Evolutionary conservation across 2,797 vertebrate genomes (phyloP).

Genomic region (Tenualosa ilisha): DNA sequence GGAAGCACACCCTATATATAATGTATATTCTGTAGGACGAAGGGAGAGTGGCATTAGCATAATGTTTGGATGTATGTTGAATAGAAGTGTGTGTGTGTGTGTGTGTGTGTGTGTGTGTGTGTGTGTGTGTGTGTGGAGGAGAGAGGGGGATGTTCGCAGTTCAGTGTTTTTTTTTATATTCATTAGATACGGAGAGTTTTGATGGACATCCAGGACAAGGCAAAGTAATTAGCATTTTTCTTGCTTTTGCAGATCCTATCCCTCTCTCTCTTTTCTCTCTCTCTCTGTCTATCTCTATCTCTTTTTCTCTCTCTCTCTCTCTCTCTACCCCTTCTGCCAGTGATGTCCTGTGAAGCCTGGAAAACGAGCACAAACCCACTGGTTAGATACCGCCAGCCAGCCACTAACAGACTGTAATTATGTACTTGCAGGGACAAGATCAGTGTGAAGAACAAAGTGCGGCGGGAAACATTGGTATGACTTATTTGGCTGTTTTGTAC

Average conservation of each 20-base stretch:
- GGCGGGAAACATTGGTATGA: constrained; percentile 68
- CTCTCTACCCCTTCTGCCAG: constrained; percentile 50
- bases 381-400: constrained; percentile 61
- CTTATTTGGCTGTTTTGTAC: constrained; percentile 65
- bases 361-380: constrained; percentile 68
- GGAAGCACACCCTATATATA: constrained; percentile 37
- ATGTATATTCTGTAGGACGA: constrained; percentile 41
- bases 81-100: constrained; percentile 3
- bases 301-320: constrained; percentile 40
- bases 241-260: constrained; percentile 55
- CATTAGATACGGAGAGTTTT: constrained; percentile 64
- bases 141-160: constrained; percentile 39
- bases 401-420: constrained; percentile 76
- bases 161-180: constrained; percentile 54
- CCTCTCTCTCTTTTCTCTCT: constrained; percentile 38
- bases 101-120: neutral
- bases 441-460: constrained; percentile 78
- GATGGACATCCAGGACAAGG: constrained; percentile 72
- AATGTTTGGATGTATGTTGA: constrained; percentile 34
- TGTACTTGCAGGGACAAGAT: constrained; percentile 73
- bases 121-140: neutral
- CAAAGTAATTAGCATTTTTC: constrained; percentile 75
- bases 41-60: constrained; percentile 45
- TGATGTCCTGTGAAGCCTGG: constrained; percentile 75
- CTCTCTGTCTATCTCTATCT: constrained; percentile 43